Base-by-base conservation (phyloP, 2,797 vertebrate species). In the Danionella dracula region DNA sequence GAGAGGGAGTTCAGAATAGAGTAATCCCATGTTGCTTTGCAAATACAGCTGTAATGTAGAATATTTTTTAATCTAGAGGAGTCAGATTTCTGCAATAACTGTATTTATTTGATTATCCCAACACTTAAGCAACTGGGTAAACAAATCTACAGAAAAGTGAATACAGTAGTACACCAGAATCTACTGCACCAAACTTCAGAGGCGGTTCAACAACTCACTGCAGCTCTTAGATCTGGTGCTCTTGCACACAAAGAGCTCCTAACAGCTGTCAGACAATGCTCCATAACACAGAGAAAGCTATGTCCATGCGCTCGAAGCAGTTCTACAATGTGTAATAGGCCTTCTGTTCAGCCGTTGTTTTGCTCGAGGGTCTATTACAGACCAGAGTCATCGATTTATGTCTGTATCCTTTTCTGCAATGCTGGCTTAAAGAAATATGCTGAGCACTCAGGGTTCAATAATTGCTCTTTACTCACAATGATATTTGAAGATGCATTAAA, bases 291-390 rank as follows among this genome's bases (percentile, higher is more conserved):
- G 27, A 34, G 27, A 64, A 64, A 64, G 51, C 23, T 9, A 27
- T n/a, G 38, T 13, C 2, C n/a, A 1, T 21, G 37, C 46, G 41
- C 37, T 8, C 16, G 41, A 53, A n/a, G 49, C 40, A 42, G 34
- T 53, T 64, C 29, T 54, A 17, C 50, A 54, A 45, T 2, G 38
- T 64, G 38, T 54, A 54, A 64, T 54, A 38, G 38, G 10, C 16
- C 37, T 31, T 53, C 29, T 53, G 29, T 31, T 41, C 8, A 4
- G 13, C 23, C 15, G 19, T 57, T 44, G 35, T 53, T 57, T 4
- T 21, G 19, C 59, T 46, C 48, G 45, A 38, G 35, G 31, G 56
- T 32, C 41, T 23, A 23, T 50, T 60, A n/a, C 19, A 59, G 41
- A 55, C 10, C 9, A 42, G n/a, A 55, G 16, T 2, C 16, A 66